Conservation (phyloP, 2,113 vertebrate genomes). For the Thamnophis sirtalis region DNA sequence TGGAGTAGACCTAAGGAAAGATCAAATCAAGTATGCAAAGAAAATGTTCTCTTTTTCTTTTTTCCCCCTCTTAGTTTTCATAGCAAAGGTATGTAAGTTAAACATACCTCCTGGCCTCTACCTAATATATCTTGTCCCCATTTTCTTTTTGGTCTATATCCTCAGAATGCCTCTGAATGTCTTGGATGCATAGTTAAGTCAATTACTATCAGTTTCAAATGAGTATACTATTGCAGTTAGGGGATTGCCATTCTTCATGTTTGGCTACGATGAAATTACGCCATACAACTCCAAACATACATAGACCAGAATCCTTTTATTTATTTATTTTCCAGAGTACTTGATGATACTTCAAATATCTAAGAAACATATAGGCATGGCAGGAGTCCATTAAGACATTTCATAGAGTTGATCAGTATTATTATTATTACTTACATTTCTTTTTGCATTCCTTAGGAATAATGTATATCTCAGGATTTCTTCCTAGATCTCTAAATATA, state of each 20-base stretch:
- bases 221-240: not conserved
- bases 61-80: not conserved
- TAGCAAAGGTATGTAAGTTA: not conserved
- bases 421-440: not conserved
- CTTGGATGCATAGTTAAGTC: not conserved
- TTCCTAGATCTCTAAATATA: not conserved
- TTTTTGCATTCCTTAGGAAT: not conserved
- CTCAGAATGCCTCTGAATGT: not conserved
- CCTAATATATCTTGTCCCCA: not conserved
- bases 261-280: not conserved
- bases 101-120: not conserved
- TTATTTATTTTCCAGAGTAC: not conserved
- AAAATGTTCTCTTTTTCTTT: not conserved
- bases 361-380: not conserved
- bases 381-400: not conserved
- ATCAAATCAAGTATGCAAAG: not conserved
- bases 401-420: not conserved
- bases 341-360: not conserved
- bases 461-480: not conserved
- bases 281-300: not conserved
- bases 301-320: not conserved
- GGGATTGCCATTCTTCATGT: not conserved
- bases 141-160: not conserved
- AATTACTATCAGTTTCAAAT: not conserved
- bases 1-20: not conserved